These are phyloP conservation scores for Drosophila mayri DNA, from an alignment of 1,140 invertebrate species.

Conservation along the genomic window DNA sequence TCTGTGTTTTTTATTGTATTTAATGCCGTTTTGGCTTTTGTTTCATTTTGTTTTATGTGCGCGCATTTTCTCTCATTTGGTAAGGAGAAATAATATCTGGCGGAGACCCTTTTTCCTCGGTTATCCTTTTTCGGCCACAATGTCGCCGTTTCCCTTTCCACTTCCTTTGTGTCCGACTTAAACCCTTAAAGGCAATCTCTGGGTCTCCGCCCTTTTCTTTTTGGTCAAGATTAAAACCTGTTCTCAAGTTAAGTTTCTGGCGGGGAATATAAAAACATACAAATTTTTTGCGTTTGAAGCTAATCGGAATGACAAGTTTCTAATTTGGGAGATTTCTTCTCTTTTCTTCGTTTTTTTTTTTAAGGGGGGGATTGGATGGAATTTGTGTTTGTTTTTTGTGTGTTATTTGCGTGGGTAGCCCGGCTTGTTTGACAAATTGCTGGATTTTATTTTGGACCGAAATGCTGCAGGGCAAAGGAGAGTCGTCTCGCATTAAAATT, in stretches of 20 bases:
- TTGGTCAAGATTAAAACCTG: slow-evolving; percentile 43
- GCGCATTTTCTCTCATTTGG: slow-evolving; percentile 43
- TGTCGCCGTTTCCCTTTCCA: slow-evolving; percentile 16
- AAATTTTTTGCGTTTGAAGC: slow-evolving; percentile 45
- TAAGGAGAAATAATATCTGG: slow-evolving; percentile 17
- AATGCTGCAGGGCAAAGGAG: slow-evolving; percentile 1
- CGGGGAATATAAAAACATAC: slow-evolving; percentile 12
- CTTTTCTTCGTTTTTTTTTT: slow-evolving; percentile 4
- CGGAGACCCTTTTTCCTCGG: slow-evolving; percentile 24
- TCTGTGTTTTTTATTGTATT: slow-evolving; percentile 45
- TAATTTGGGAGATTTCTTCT: slow-evolving; percentile 61
- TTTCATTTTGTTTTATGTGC: slow-evolving; percentile 54
- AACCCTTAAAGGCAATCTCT: slow-evolving; percentile 44
- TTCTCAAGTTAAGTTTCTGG: slow-evolving; percentile 39
- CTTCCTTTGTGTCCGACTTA: slow-evolving; percentile 32
- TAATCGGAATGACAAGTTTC: slow-evolving; percentile 76
- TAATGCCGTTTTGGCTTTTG: slow-evolving; percentile 66
- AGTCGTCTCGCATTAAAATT: slow-evolving; percentile 27
- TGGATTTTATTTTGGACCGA: slow-evolving; percentile 29
- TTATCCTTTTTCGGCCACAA: slow-evolving; percentile 47
- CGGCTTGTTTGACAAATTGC: slow-evolving; percentile 51
- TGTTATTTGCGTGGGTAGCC: slow-evolving; percentile 21
- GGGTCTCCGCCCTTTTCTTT: slow-evolving; percentile 14
- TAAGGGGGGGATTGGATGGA: background rate
- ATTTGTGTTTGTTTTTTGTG: slow-evolving; percentile 28